Percentiles rank a stretch among this genome's conserved stretches.
Evolutionary conservation across 2,888 invertebrate genomes (phyloP).

Genomic region (Elaeidobius kamerunicus): DNA sequence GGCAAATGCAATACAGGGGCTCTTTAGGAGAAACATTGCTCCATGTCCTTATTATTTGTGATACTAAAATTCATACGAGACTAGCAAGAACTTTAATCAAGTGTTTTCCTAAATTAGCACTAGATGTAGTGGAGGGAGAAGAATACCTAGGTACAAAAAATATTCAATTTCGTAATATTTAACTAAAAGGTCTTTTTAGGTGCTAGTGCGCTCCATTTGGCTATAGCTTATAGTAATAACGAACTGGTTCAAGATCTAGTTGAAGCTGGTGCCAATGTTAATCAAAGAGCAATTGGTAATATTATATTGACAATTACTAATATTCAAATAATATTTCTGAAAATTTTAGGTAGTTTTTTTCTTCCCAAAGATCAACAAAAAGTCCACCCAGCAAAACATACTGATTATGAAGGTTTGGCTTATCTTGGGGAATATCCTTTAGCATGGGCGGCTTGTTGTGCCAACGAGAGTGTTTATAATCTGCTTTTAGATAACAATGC

Average conservation of each 20-base stretch:
- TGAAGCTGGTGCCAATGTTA: slow-evolving; percentile 87
- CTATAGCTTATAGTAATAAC: slow-evolving; percentile 95
- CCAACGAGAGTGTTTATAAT: slow-evolving; percentile 96
- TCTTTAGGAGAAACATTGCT: slow-evolving; percentile 92
- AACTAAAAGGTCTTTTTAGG: slow-evolving; percentile 58
- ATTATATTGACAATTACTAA: too few species aligned
- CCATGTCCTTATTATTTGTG: slow-evolving; percentile 93
- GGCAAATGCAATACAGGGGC: slow-evolving; percentile 96
- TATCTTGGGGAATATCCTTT: slow-evolving; percentile 97
- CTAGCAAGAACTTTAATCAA: slow-evolving; percentile 87
- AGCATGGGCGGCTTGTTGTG: slow-evolving; percentile 97
- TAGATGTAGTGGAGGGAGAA: slow-evolving; percentile 96
- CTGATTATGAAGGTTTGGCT: slow-evolving; percentile 94
- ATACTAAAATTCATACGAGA: slow-evolving; percentile 76
- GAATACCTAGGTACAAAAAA: slow-evolving; percentile 83
- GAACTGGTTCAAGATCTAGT: slow-evolving; percentile 91
- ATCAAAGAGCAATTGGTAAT: slow-evolving; percentile 88
- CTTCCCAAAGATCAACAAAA: slow-evolving; percentile 91
- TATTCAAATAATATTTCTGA: too few species aligned
- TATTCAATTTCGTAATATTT: too few species aligned
- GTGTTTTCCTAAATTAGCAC: slow-evolving; percentile 84
- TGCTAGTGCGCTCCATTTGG: slow-evolving; percentile 91
- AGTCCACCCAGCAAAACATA: slow-evolving; percentile 70
- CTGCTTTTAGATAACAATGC: slow-evolving; percentile 87
- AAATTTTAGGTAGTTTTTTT: slow-evolving; percentile 76